Conservation (phyloP, 2,888 invertebrate genomes). For the Agrochola lychnidis region DNA sequence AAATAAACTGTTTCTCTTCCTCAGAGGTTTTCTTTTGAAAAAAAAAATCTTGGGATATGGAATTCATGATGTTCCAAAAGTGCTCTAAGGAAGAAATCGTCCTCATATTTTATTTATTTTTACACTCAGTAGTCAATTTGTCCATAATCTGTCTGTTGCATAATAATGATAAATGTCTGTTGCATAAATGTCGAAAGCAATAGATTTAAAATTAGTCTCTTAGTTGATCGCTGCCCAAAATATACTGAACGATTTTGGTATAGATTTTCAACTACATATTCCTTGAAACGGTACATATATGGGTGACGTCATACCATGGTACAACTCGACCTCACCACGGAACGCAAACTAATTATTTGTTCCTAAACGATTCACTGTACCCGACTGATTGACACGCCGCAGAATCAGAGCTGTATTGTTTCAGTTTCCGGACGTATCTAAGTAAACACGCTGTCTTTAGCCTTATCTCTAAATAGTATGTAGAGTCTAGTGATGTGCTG, state of each 20-base stretch:
- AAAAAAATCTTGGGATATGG: too few species aligned
- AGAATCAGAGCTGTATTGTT: conserved; percentile 47
- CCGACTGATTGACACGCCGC: conserved; percentile 27
- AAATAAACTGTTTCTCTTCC: too few species aligned
- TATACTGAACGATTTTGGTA: not conserved
- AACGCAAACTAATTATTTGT: conserved; percentile 52
- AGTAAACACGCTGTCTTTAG: too few species aligned
- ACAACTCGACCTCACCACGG: not conserved
- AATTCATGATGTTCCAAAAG: too few species aligned
- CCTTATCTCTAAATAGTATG: too few species aligned
- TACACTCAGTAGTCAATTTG: not conserved
- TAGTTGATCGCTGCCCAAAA: not conserved
- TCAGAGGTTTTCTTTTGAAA: too few species aligned
- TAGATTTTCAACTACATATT: not conserved
- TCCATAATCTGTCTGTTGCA: not conserved
- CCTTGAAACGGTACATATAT: not conserved
- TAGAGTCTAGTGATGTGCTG: too few species aligned
- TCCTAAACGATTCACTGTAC: conserved; percentile 38
- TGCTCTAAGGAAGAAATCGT: not conserved
- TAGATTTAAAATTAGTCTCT: not conserved
- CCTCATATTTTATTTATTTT: not conserved
- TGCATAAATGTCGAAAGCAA: not conserved
- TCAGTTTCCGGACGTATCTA: conserved; percentile 12
- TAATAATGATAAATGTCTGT: too few species aligned
- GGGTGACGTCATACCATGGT: conserved; percentile 12